These are phyloP conservation scores for Aplochiton taeniatus DNA, from an alignment of 2,797 vertebrate species.

Conservation along the genomic window DNA sequence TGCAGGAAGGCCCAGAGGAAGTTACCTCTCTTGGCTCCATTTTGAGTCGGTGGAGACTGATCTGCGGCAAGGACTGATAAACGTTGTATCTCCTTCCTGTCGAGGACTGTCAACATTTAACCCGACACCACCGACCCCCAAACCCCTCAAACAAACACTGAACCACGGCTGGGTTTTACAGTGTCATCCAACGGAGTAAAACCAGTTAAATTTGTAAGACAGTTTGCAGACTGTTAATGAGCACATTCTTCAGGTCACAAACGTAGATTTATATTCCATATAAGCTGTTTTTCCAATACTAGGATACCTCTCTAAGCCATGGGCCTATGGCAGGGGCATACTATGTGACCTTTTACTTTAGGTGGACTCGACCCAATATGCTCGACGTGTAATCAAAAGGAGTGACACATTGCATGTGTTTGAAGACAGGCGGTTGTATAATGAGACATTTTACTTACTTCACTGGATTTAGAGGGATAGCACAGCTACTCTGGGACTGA, in stretches of 20 bases:
- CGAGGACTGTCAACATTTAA: conserved; percentile 10
- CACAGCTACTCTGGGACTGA: conserved; percentile 1
- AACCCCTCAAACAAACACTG: background rate
- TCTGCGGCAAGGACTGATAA: conserved; percentile 21
- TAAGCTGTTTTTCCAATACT: conserved; percentile 9
- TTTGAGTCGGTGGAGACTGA: conserved; percentile 26
- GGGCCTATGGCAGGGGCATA: no score
- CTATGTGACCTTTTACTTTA: no score
- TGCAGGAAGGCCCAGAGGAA: conserved; percentile 23
- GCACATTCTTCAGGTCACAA: conserved; percentile 50
- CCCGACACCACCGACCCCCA: background rate
- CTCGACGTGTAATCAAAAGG: no score
- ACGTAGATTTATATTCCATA: conserved; percentile 41
- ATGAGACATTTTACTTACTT: no score
- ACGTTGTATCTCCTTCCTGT: conserved; percentile 35
- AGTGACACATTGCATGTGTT: no score
- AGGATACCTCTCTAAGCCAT: background rate
- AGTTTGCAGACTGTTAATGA: conserved; percentile 41
- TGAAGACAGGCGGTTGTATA: background rate
- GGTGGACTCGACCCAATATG: no score
- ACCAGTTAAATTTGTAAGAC: conserved; percentile 16
- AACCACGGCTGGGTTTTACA: conserved; percentile 15
- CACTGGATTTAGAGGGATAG: background rate
- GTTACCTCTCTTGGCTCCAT: background rate
- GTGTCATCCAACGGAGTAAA: conserved; percentile 21